Percentiles rank a stretch among this genome's conserved stretches.
Conservation (phyloP, 2,797 vertebrate species). For the Rhinophrynus dorsalis region DNA sequence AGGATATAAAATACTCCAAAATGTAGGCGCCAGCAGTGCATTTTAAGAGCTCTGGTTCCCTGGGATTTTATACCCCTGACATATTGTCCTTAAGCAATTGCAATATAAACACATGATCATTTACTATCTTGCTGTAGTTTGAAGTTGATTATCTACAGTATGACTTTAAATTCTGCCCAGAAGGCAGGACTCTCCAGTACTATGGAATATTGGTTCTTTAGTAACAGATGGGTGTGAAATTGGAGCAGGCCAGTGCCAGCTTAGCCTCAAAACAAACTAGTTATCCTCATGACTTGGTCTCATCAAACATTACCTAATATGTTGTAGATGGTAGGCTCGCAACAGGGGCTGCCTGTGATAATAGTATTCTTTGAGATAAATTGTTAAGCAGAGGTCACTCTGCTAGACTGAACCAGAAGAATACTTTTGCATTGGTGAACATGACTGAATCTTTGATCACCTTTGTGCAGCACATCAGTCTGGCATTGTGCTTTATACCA, state of each 20-base stretch:
- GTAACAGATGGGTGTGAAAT: conserved; percentile 52
- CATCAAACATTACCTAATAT: conserved; percentile 68
- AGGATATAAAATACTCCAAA: too few relatives aligned
- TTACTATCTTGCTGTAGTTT: too few relatives aligned
- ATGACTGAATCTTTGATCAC: conserved; percentile 92
- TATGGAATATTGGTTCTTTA: conserved; percentile 55
- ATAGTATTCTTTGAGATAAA: conserved; percentile 87
- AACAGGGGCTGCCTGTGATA: conserved; percentile 72
- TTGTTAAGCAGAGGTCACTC: conserved; percentile 86
- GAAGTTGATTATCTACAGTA: too few relatives aligned
- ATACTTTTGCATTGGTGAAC: conserved; percentile 81
- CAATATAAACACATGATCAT: too few relatives aligned
- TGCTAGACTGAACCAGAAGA: conserved; percentile 81
- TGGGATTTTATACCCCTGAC: too few relatives aligned
- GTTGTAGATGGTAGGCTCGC: conserved; percentile 64
- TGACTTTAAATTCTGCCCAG: neutral
- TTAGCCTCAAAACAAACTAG: conserved; percentile 63
- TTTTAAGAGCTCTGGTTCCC: too few relatives aligned
- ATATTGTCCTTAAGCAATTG: too few relatives aligned
- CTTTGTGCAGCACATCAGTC: conserved; percentile 88
- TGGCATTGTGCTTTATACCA: conserved; percentile 96
- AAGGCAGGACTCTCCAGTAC: neutral
- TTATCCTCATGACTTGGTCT: conserved; percentile 66
- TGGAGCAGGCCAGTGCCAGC: conserved; percentile 55
- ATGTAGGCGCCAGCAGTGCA: too few relatives aligned